phyloP scores from a whole-genome alignment of 2,888 invertebrate species.

The Drosophila prostipennis region DNA sequence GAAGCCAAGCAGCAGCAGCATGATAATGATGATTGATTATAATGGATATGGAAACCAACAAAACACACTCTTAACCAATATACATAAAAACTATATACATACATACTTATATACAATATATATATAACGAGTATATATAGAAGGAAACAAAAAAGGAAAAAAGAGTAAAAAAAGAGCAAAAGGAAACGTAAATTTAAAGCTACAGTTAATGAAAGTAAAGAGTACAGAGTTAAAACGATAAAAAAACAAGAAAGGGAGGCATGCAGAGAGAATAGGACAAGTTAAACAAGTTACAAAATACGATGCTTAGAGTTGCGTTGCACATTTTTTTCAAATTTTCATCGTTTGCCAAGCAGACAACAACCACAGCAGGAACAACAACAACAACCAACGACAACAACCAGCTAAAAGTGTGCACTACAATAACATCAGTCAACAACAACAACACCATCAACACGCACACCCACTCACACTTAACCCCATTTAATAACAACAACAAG shows the following conservation, averaged over 20 bases:
- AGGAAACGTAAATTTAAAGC: slow-evolving; percentile 65
- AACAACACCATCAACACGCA: slow-evolving; percentile 57
- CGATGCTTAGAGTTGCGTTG: slow-evolving; percentile 78
- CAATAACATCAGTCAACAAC: slow-evolving; percentile 41
- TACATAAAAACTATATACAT: slow-evolving; percentile 56
- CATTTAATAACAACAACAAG: slow-evolving; percentile 33
- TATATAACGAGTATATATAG: slow-evolving; percentile 45
- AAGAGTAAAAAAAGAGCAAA: slow-evolving; percentile 45
- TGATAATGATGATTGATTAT: slow-evolving; percentile 57
- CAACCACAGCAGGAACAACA: slow-evolving; percentile 14
- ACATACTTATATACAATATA: slow-evolving; percentile 56
- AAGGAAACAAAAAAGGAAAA: slow-evolving; percentile 37
- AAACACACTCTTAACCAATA: slow-evolving; percentile 71
- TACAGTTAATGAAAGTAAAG: slow-evolving; percentile 57
- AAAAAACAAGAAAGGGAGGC: slow-evolving; percentile 22
- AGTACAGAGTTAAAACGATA: slow-evolving; percentile 35
- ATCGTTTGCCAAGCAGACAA: slow-evolving; percentile 79
- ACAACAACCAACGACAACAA: slow-evolving; percentile 30
- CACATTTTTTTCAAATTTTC: slow-evolving; percentile 75
- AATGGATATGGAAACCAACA: slow-evolving; percentile 59
- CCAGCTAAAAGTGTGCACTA: slow-evolving; percentile 38
- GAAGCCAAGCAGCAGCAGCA: slow-evolving; percentile 52
- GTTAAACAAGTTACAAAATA: slow-evolving; percentile 33
- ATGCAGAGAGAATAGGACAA: slow-evolving; percentile 37
- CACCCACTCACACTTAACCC: slow-evolving; percentile 39